phyloP scores from a whole-genome alignment of 2,797 vertebrate genomes.

The Mus caroli region DNA sequence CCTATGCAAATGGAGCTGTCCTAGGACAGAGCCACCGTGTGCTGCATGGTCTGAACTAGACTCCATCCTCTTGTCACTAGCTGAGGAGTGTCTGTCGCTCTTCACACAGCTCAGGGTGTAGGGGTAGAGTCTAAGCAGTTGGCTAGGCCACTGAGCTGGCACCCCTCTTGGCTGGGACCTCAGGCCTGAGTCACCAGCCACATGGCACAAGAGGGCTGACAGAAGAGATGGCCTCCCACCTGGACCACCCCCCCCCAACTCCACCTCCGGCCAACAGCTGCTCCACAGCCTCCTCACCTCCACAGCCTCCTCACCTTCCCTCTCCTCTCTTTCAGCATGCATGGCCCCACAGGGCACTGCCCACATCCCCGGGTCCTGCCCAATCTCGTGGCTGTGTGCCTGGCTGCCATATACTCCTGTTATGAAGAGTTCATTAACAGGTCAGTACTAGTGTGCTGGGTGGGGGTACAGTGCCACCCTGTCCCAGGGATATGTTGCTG shows the following conservation, averaged over 20 bases:
- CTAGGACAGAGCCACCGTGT: not conserved
- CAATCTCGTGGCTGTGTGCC: constrained; percentile 98
- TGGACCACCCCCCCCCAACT: not conserved
- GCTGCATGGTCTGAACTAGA: not conserved
- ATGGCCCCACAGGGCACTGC: constrained; percentile 98
- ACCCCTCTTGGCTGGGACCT: not conserved
- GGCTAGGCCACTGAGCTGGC: not conserved
- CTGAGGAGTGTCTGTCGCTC: too few relatives aligned
- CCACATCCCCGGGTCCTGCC: constrained; percentile 99
- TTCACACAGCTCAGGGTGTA: not conserved
- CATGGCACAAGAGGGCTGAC: not conserved
- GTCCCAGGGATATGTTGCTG: not conserved
- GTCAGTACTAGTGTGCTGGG: constrained; percentile 87
- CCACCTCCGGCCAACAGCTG: accelerated
- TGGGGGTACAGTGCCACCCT: accelerated
- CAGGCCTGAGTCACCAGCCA: accelerated
- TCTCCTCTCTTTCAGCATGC: constrained; percentile 94
- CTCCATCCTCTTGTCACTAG: not conserved
- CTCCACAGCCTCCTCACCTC: not conserved
- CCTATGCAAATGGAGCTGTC: too few relatives aligned
- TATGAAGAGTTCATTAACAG: constrained; percentile 99
- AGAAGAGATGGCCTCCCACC: not conserved
- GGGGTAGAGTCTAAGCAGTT: not conserved
- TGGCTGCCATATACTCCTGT: constrained; percentile 99
- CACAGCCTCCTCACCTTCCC: not conserved